Evolutionary conservation across 2,113 vertebrate genomes (phyloP).

Genomic region (Monopterus albus): DNA sequence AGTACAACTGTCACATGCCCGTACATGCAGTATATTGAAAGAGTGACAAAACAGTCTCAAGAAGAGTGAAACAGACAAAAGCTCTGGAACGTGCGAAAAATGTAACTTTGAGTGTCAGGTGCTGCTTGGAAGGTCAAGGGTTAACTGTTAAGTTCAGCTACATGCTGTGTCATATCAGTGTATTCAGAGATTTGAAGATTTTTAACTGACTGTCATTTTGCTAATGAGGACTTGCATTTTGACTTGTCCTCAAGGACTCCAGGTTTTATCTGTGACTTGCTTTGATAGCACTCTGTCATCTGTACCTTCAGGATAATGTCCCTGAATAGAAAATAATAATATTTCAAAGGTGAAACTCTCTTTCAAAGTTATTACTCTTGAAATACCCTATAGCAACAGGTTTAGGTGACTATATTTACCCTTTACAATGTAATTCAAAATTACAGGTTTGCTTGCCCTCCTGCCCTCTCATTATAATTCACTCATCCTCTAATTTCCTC

Average conservation of each 20-base stretch:
- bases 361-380: conserved; percentile 23
- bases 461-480: conserved; percentile 51
- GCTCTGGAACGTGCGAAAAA: no score
- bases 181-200: background rate
- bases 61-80: no score
- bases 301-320: background rate
- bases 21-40: no score
- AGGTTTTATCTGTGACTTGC: background rate
- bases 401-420: conserved; percentile 33
- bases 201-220: background rate
- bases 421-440: conserved; percentile 38
- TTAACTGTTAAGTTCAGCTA: no score
- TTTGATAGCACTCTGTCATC: background rate
- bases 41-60: no score
- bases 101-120: no score
- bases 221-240: background rate
- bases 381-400: conserved; percentile 9
- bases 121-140: no score
- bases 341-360: conserved; percentile 16
- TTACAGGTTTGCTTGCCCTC: conserved; percentile 25
- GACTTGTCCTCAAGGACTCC: background rate
- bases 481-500: conserved; percentile 54
- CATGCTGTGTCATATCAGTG: background rate
- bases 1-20: no score
- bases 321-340: background rate